A percentile compares a stretch with the other conserved stretches of the same genome.
These are phyloP conservation scores for Tetramorium parvispinum DNA, from an alignment of 1,140 invertebrate genomes.

Conservation along the genomic window DNA sequence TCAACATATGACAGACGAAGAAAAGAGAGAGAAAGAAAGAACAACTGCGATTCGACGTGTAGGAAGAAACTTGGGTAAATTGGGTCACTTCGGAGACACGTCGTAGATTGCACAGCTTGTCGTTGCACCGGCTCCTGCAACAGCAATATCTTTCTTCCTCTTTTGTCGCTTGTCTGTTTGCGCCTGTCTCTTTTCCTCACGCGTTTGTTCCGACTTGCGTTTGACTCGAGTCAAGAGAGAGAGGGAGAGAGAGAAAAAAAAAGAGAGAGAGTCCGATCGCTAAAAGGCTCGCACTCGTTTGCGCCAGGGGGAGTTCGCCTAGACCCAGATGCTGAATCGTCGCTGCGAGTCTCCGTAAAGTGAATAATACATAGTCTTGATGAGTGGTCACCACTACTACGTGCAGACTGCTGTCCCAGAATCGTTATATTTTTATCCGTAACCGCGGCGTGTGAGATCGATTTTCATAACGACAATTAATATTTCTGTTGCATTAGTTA, in stretches of 20 bases:
- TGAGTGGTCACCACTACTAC: neutral
- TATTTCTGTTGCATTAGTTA: neutral
- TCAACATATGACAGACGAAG: neutral
- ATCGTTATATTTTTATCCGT: slow-evolving; percentile 15
- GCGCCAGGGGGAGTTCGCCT: slow-evolving; percentile 61
- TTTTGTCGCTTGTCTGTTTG: neutral
- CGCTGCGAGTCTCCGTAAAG: slow-evolving; percentile 33
- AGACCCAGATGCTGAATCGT: slow-evolving; percentile 73
- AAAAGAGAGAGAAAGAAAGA: neutral
- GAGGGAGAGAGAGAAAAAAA: neutral
- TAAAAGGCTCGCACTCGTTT: slow-evolving; percentile 8
- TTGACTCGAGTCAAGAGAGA: slow-evolving; percentile 7
- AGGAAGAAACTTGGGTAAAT: slow-evolving; percentile 74
- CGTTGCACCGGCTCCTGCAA: slow-evolving; percentile 51
- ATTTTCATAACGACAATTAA: slow-evolving; percentile 10
- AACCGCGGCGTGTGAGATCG: neutral
- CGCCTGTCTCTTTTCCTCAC: slow-evolving; percentile 20
- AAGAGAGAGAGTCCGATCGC: neutral
- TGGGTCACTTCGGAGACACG: slow-evolving; percentile 76
- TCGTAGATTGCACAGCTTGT: slow-evolving; percentile 77
- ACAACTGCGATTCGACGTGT: slow-evolving; percentile 53
- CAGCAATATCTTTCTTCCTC: slow-evolving; percentile 42
- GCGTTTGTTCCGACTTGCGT: slow-evolving; percentile 22
- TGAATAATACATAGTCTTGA: slow-evolving; percentile 31
- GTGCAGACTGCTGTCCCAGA: slow-evolving; percentile 10